Evolutionary conservation across 2,113 vertebrate species (phyloP).

Genomic region (Aegithalos caudatus): DNA sequence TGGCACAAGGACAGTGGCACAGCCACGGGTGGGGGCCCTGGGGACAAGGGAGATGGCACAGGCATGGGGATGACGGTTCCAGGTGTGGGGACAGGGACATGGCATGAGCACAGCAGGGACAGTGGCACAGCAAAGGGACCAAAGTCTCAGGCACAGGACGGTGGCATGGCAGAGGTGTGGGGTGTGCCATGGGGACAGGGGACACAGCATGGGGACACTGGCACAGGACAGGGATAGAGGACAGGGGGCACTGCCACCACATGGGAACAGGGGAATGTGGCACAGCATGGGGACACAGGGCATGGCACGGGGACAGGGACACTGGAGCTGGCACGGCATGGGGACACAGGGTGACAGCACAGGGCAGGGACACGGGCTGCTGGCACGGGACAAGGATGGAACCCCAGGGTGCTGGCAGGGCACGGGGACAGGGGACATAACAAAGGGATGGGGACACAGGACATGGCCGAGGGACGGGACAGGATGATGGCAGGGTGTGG

Average conservation of each 20-base stretch:
- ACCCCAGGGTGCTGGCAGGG: not conserved
- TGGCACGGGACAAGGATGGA: not conserved
- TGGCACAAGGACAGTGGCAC: not conserved
- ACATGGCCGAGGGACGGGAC: fast-evolving
- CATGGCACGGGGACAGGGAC: not conserved
- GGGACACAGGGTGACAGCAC: not conserved
- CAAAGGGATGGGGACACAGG: not conserved
- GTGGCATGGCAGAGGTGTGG: not conserved
- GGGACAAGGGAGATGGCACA: not conserved
- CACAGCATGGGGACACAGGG: not conserved
- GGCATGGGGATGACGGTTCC: not conserved
- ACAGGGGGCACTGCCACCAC: not conserved
- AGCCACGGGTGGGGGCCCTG: not conserved
- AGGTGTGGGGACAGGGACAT: no score
- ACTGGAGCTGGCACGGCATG: fast-evolving
- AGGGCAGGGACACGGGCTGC: not conserved
- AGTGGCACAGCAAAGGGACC: not conserved
- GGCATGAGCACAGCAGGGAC: not conserved
- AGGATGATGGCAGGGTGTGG: not conserved
- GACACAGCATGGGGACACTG: not conserved
- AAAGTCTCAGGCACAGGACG: not conserved
- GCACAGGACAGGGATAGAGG: fast-evolving
- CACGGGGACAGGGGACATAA: not conserved
- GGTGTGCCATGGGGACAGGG: not conserved
- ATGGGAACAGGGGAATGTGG: not conserved